Evolutionary conservation across 2,113 vertebrate species (phyloP).

Genomic region (Proterorhinus semilunaris): DNA sequence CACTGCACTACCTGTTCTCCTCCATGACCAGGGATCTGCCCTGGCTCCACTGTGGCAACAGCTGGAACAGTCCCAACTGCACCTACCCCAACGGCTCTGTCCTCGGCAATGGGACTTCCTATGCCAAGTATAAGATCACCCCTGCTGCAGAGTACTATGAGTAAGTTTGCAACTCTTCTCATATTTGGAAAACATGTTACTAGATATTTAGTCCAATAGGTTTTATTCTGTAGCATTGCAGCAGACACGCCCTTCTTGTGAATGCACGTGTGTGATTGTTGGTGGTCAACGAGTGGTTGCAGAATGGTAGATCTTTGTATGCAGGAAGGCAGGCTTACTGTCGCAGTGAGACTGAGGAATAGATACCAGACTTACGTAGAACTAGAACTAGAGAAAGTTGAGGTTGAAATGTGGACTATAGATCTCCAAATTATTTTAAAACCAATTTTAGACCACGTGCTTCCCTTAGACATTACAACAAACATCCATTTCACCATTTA

Average conservation of each 20-base stretch:
- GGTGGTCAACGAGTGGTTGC: background rate
- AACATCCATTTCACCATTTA: no score
- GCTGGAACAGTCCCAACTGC: slow-evolving; percentile 94
- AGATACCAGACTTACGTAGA: no score
- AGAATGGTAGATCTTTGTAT: background rate
- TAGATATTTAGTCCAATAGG: no score
- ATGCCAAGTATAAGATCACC: slow-evolving; percentile 92
- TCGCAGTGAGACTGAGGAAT: no score
- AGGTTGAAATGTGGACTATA: no score
- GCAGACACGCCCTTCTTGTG: background rate
- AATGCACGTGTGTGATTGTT: background rate
- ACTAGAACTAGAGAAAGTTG: no score
- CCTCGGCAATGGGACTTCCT: slow-evolving; percentile 84
- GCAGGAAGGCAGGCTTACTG: no score
- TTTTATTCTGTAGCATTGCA: no score
- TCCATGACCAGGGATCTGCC: slow-evolving; percentile 90
- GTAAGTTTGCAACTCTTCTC: slow-evolving; percentile 82
- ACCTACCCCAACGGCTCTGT: slow-evolving; percentile 83
- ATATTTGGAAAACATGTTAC: background rate
- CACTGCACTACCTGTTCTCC: slow-evolving; percentile 92
- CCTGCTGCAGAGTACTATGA: slow-evolving; percentile 96
- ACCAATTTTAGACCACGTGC: no score
- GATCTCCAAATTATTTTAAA: no score
- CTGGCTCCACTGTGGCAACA: slow-evolving; percentile 88
- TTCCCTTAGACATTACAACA: no score